Base-by-base conservation (phyloP, 1,140 invertebrate species). In the Drosophila virilis region DNA sequence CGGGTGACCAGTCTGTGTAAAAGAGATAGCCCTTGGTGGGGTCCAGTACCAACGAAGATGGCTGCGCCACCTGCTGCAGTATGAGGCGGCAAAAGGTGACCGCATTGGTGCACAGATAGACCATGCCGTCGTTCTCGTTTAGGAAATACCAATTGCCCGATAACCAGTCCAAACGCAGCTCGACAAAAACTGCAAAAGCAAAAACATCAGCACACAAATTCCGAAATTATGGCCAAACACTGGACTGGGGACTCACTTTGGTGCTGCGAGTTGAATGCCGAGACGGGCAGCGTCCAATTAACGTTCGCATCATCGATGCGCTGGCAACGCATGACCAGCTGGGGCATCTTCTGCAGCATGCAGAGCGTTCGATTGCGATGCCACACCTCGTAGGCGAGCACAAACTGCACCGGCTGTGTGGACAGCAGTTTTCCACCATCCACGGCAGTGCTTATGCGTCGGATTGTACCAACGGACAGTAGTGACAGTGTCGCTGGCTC, bases 111-210 rank as follows among this genome's bases (percentile, higher is more conserved):
- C 95, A 98, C 76, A 95, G 93, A 93, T 95, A 96, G 81, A 97
- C 94, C 92, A 95, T 93, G 93, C 96, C 94, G 88, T 95, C 92
- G 77, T 94, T 93, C 92, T 95, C 94, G 92, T 98, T 97, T 60
- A 97, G 92, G 78, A 98, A 95, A 93, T 98, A 98, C 94, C 97
- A 96, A 92, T 97, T 97, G 69, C 95, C 94, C 38, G 96, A 94
- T 15, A 98, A 93, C 97, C 97, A 98, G 92, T 98, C 97, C 66
- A 97, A 93, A 2, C 96, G 95, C 51, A 98, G 92, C 84, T 96
- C 94, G 78, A 94, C 94, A 50, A 96, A 94, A 60, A 94, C 95
- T 95, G 82, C 58, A 93, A 90, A 54, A 8, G 32, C 28, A 33
- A 65, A 42, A 45, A 13, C 35, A 58, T 61, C 46, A 70, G 59